Conservation (phyloP, 2,113 vertebrate species). For the Chauna torquata region DNA sequence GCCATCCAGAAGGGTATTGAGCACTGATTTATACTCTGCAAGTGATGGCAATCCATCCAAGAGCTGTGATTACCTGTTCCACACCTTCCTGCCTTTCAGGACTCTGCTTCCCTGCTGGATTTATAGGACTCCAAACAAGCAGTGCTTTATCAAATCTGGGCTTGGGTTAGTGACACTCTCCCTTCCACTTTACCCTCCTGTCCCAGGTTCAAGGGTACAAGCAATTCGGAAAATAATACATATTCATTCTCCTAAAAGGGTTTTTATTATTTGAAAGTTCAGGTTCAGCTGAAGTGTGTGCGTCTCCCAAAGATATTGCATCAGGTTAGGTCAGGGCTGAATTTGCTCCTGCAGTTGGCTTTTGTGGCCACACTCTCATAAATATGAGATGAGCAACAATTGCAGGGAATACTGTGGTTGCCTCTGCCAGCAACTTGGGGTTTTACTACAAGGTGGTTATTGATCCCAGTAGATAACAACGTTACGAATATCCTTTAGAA, state of each 20-base stretch:
- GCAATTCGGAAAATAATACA: not conserved
- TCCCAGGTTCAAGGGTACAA: not conserved
- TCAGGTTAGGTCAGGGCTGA: not conserved
- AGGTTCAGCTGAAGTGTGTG: not conserved
- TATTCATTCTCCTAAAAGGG: not conserved
- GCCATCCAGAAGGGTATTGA: not conserved
- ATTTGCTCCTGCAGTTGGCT: not conserved
- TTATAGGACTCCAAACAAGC: not conserved
- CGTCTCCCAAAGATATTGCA: not conserved
- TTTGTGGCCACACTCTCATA: not conserved
- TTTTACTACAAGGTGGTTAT: constrained; percentile 36
- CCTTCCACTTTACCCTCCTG: not conserved
- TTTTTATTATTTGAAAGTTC: not conserved
- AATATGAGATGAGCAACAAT: not conserved
- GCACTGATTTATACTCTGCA: not conserved
- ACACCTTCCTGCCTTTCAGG: not conserved
- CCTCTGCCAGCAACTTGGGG: not conserved
- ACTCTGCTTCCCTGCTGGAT: not conserved
- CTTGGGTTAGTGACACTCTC: not conserved
- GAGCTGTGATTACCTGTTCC: not conserved
- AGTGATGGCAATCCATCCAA: not conserved
- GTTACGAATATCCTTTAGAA: not conserved
- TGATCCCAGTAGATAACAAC: constrained; percentile 33
- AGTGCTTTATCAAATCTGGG: not conserved
- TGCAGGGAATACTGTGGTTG: not conserved